Base-by-base conservation (phyloP, 2,113 vertebrate genomes). In the Datnioides undecimradiatus region DNA sequence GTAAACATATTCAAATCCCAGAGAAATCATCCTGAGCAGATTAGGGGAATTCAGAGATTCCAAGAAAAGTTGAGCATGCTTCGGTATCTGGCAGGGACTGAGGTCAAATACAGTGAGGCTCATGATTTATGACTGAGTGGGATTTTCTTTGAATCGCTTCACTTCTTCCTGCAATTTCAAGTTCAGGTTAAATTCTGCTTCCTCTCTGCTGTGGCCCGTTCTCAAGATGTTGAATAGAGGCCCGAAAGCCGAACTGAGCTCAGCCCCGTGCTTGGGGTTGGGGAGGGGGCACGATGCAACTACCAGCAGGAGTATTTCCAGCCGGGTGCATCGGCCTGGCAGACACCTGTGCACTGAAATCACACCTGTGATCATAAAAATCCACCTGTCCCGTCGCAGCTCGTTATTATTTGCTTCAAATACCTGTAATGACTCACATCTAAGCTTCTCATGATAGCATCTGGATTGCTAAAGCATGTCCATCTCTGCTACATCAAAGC, bases 401-500 rank as follows among this genome's bases (percentile, higher is more conserved):
- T 52, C 41, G 25, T 65, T 73, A 40, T 87, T 63, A 59, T 84
- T 67, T 75, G 76, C 60, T 52, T n/a, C 65, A 84, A 79, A 80
- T 78, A 70, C 68, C 65, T 41, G 45, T 91, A 88, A 91, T 83
- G 76, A 73, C 80, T 68, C 78, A 73, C 78, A 72, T 84, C 60
- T 52, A 71, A 74, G 79, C 64, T 55, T 48, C 74, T 75, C 77
- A 68, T 64, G 89, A 93, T 90, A 91, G 87, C 83, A 73, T 63
- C 68, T 78, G 79, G 90, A 93, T 94, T 92, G 90, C 76, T 92
- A 59, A 90, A 90, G 88, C 84, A 79, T 92, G 90, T 87, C 88
- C 87, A 82, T 91, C 88, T 89, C 45, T 58, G 36, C 65, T 14
- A 88, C 91, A 93, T 93, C 92, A 94, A 94, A 94, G 93, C 57